Evolutionary conservation across 2,888 invertebrate species (phyloP), one percentile per base, ranked within the genome.

Genomic region (Macropis europaea): DNA sequence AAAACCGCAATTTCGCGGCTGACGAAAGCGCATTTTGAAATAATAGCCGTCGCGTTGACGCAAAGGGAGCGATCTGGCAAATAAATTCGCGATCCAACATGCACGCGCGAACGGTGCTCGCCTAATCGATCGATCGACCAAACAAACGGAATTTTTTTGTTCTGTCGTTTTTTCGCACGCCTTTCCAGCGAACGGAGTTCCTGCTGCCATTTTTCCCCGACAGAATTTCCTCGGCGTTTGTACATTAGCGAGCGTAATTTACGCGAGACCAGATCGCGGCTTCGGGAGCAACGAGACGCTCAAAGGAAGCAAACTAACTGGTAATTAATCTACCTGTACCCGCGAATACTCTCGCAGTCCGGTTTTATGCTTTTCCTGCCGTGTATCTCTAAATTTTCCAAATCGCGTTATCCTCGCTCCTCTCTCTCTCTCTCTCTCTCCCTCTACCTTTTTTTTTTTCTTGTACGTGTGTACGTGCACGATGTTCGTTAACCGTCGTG

Each of bases 301-400:
- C 72, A 79, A 75, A 77, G 76, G 71, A 43, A 42, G 32, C 40
- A 42, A 50, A 63, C 63, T 61, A 68, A 61, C 67, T 42, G 34
- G 57, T 71, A 75, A 79, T 79, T 79, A 77, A 79, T 76, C 54
- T 28, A 60, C 56, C 67, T 71, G 15, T 32, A 36, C 40, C 32
- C 38, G 28, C 57, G 36, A 60, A 45, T 60, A 59, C 56, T 63
- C 56, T 15, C 38, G 34, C 26, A 15, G 40, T 36, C 38, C 26
- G 40, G 19, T 76, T 75, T 64, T 60, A 59, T 28, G 11, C 53
- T 38, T 56, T 40, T 22, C 32, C 36, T 11, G 13, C 22, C 22
- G 34, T 38, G 50, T 57, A 32, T 40, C 15, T 30, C 53, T n/a
- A 48, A 70, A 76, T 76, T 70, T 70, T 60, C 50, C 30, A 62